Conservation (phyloP, 2,888 invertebrate genomes). For the Eudasyphora cyanicolor region DNA sequence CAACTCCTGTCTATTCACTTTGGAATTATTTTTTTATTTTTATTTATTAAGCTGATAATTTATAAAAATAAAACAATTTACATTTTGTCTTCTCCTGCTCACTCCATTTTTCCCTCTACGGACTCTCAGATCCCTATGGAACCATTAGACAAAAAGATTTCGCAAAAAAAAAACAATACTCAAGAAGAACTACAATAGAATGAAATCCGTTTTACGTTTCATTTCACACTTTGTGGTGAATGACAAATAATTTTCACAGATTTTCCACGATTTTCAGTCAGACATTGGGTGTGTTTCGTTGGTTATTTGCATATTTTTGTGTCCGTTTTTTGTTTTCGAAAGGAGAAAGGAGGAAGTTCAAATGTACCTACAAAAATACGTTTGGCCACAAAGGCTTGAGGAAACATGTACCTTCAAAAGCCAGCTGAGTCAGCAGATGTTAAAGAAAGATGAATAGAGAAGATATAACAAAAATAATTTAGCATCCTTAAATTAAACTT, state of each 20-base stretch:
- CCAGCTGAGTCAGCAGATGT: neutral
- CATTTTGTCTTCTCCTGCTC: neutral
- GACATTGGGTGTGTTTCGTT: too few species aligned
- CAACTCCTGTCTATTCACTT: too few species aligned
- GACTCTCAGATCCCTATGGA: too few species aligned
- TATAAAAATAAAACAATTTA: too few species aligned
- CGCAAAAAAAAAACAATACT: neutral
- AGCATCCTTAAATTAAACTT: too few species aligned
- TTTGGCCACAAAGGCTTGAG: neutral
- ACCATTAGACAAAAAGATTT: too few species aligned
- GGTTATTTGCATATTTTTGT: constrained; percentile 22
- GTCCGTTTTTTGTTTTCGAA: neutral
- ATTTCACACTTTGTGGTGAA: constrained; percentile 61
- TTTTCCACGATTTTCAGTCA: constrained; percentile 48
- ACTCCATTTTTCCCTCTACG: neutral
- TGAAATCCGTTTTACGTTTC: constrained; percentile 55
- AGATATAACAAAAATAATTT: too few species aligned
- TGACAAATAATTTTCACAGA: constrained; percentile 58
- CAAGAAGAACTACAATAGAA: neutral
- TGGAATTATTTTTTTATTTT: too few species aligned
- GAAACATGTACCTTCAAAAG: neutral
- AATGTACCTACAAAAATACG: too few species aligned
- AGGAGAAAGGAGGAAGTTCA: too few species aligned
- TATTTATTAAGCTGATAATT: too few species aligned
- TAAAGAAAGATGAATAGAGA: neutral